Conservation (phyloP, 2,797 vertebrate species). For the Mus spretus region DNA sequence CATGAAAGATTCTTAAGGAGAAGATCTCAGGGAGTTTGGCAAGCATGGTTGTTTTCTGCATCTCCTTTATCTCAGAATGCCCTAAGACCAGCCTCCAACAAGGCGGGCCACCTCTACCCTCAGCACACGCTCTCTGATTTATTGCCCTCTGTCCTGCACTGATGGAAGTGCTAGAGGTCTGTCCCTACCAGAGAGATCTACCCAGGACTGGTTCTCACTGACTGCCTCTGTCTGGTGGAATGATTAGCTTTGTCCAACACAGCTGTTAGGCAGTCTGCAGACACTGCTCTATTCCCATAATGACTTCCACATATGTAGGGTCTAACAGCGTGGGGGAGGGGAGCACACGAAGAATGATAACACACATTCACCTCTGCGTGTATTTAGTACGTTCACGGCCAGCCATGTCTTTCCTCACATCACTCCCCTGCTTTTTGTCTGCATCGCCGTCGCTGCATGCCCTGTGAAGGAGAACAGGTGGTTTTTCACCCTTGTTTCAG, state of each 20-base stretch:
- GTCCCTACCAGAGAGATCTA: not conserved
- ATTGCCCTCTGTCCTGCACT: not conserved
- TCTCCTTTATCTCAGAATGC: not conserved
- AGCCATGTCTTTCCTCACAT: not conserved
- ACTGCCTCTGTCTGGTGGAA: not conserved
- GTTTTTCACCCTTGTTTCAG: not conserved
- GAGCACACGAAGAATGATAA: not conserved
- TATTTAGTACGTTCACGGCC: not conserved
- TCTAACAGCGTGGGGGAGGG: too few relatives aligned
- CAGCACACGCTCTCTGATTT: accelerated
- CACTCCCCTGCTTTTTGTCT: not conserved
- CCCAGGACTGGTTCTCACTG: not conserved
- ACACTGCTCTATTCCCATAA: not conserved
- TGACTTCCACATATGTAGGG: not conserved
- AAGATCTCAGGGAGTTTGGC: not conserved
- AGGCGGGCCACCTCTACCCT: accelerated
- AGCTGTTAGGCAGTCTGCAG: not conserved
- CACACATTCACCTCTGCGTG: not conserved
- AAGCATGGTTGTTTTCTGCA: not conserved
- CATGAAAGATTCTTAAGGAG: not conserved
- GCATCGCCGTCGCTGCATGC: not conserved
- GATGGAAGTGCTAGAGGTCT: accelerated
- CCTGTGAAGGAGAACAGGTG: not conserved
- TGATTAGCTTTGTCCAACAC: not conserved
- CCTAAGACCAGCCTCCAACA: not conserved